A percentile compares a stretch with the other conserved stretches of the same genome.
Evolutionary conservation across 2,888 invertebrate genomes (phyloP).

Genomic region (Doris montereyensis): DNA sequence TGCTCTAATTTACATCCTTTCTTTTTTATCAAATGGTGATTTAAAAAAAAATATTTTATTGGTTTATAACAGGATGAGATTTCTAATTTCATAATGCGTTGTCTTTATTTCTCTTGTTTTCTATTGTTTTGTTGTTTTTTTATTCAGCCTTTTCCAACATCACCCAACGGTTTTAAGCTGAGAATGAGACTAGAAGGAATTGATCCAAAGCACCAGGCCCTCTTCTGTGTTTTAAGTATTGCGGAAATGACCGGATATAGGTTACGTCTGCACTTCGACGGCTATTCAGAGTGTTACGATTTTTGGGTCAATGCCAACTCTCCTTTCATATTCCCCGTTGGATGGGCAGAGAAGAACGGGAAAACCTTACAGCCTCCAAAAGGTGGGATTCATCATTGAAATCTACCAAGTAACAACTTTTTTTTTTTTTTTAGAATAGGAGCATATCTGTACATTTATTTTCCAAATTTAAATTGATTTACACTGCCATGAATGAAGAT

Average conservation of each 20-base stretch:
- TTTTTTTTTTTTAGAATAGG: no score
- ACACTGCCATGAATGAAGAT: no score
- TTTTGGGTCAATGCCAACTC: constrained; percentile 95
- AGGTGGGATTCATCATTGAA: constrained; percentile 74
- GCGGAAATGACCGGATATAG: constrained; percentile 84
- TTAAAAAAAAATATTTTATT: no score
- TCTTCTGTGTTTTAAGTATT: constrained; percentile 90
- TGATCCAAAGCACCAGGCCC: constrained; percentile 91
- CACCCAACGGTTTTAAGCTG: constrained; percentile 78
- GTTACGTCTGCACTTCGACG: constrained; percentile 91
- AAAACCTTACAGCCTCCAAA: constrained; percentile 86
- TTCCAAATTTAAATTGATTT: no score
- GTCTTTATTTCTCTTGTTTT: not conserved
- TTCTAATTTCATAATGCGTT: no score
- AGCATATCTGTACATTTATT: no score
- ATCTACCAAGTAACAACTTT: no score
- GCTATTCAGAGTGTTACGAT: constrained; percentile 89
- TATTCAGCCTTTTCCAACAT: constrained; percentile 79
- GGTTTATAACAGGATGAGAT: no score
- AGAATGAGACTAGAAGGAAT: constrained; percentile 95
- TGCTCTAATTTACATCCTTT: no score
- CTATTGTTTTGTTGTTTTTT: constrained; percentile 8
- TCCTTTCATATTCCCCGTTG: constrained; percentile 90
- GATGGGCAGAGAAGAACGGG: constrained; percentile 92
- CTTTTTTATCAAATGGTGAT: no score